These are phyloP conservation scores for Verasper variegatus DNA, from an alignment of 2,113 vertebrate species.

Conservation along the genomic window DNA sequence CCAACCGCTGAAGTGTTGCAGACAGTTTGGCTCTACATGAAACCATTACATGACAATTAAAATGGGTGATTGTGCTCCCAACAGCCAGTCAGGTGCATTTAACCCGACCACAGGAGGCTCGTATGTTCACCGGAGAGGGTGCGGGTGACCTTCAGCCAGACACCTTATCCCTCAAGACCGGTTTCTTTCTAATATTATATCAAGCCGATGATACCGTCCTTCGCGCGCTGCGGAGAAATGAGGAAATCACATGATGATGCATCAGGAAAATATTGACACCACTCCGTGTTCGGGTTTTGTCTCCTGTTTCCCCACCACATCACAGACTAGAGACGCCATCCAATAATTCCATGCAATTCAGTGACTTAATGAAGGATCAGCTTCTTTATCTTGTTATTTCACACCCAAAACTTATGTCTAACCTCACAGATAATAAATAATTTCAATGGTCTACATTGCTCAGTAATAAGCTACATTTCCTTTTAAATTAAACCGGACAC, in stretches of 20 bases:
- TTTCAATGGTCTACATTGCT: neutral
- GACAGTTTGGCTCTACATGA: conserved; percentile 83
- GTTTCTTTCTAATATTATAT: conserved; percentile 75
- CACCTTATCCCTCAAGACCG: conserved; percentile 71
- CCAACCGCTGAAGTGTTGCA: conserved; percentile 75
- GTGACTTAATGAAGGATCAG: neutral
- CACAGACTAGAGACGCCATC: neutral
- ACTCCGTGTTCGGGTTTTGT: conserved; percentile 29
- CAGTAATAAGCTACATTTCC: neutral
- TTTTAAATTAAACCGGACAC: neutral
- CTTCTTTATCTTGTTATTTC: neutral
- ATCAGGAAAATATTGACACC: conserved; percentile 67
- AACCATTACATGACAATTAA: conserved; percentile 82
- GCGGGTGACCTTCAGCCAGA: conserved; percentile 77
- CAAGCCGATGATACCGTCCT: conserved; percentile 60
- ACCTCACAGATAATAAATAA: neutral
- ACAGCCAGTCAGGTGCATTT: conserved; percentile 78
- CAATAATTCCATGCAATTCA: neutral
- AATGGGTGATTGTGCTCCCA: conserved; percentile 72
- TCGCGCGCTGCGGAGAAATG: conserved; percentile 55
- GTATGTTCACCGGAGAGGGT: conserved; percentile 73
- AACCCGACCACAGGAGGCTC: conserved; percentile 80
- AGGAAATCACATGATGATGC: conserved; percentile 79
- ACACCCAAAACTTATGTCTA: neutral
- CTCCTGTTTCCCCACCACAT: conserved; percentile 51